Evolutionary conservation across 2,797 vertebrate species (phyloP).

Genomic region (Mormyrops boulengeri): DNA sequence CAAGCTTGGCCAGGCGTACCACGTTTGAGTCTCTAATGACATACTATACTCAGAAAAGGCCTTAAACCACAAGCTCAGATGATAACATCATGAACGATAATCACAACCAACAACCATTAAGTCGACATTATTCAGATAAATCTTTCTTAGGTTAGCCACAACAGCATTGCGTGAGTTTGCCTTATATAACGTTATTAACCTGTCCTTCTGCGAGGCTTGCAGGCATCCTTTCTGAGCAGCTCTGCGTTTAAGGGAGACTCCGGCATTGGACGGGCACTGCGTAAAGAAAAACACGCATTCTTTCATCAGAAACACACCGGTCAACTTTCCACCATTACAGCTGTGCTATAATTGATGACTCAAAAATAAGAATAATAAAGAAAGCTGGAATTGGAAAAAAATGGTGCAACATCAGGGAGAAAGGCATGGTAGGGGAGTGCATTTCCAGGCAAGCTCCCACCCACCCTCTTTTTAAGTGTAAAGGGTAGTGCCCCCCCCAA

Average conservation of each 20-base stretch:
- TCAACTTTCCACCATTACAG: slow-evolving; percentile 51
- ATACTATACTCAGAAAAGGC: not conserved
- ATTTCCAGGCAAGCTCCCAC: slow-evolving; percentile 24
- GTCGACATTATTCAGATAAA: not conserved
- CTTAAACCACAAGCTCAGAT: not conserved
- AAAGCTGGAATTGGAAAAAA: slow-evolving; percentile 39
- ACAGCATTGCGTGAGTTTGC: not conserved
- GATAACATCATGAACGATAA: not conserved
- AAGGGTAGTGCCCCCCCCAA: slow-evolving; percentile 22
- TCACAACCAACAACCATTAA: not conserved
- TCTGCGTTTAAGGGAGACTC: slow-evolving; percentile 67
- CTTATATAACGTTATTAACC: slow-evolving; percentile 43
- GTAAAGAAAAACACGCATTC: slow-evolving; percentile 27
- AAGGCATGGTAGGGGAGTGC: not conserved
- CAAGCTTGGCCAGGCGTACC: not conserved
- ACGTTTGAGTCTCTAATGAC: not conserved
- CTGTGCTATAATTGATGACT: slow-evolving; percentile 48
- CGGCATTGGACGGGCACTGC: slow-evolving; percentile 58
- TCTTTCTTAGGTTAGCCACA: not conserved
- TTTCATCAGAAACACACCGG: slow-evolving; percentile 47
- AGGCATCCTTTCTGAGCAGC: slow-evolving; percentile 48
- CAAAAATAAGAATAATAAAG: slow-evolving; percentile 35
- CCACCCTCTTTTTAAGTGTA: slow-evolving; percentile 21
- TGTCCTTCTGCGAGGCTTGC: slow-evolving; percentile 48
- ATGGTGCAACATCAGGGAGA: slow-evolving; percentile 24